phyloP scores from a whole-genome alignment of 2,113 vertebrate genomes.

The Dascyllus trimaculatus region DNA sequence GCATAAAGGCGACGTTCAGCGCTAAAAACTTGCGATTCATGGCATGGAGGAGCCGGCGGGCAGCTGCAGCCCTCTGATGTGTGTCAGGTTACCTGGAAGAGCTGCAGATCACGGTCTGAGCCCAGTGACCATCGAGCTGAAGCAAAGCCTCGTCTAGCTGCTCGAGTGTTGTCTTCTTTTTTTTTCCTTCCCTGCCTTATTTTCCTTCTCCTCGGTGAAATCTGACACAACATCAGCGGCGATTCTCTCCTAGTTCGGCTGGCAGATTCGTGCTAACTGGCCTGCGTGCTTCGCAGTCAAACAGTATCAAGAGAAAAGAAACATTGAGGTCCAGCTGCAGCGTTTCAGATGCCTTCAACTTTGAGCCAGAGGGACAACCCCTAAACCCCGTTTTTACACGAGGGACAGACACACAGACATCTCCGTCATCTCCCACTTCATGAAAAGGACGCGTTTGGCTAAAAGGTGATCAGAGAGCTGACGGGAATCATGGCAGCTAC shows the following conservation, averaged over 20 bases:
- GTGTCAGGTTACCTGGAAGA: conserved; percentile 17
- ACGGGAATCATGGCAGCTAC: conserved; percentile 82
- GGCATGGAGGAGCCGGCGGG: conserved; percentile 51
- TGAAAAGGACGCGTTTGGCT: conserved; percentile 53
- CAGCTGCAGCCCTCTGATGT: conserved; percentile 35
- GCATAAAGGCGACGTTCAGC: conserved; percentile 75
- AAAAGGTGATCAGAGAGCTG: conserved; percentile 43
- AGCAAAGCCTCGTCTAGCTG: conserved; percentile 27
- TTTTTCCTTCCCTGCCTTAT: neutral
- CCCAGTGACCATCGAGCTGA: conserved; percentile 25
- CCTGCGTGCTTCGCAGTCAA: conserved; percentile 8
- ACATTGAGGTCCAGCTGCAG: conserved; percentile 4
- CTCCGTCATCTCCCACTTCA: conserved; percentile 50
- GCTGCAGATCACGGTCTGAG: conserved; percentile 38
- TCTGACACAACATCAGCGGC: conserved; percentile 44
- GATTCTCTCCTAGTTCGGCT: conserved; percentile 9
- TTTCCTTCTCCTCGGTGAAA: conserved; percentile 52
- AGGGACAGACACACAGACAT: conserved; percentile 48
- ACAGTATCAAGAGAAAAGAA: neutral
- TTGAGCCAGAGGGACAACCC: conserved; percentile 41
- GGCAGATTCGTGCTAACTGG: conserved; percentile 36
- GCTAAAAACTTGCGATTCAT: conserved; percentile 61
- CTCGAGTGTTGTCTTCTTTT: neutral
- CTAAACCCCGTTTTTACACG: conserved; percentile 45
- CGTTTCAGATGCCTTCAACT: conserved; percentile 59